Evolutionary conservation across 2,888 invertebrate species (phyloP), one percentile per base, ranked within the genome.

Genomic region (Nomada fabriciana): DNA sequence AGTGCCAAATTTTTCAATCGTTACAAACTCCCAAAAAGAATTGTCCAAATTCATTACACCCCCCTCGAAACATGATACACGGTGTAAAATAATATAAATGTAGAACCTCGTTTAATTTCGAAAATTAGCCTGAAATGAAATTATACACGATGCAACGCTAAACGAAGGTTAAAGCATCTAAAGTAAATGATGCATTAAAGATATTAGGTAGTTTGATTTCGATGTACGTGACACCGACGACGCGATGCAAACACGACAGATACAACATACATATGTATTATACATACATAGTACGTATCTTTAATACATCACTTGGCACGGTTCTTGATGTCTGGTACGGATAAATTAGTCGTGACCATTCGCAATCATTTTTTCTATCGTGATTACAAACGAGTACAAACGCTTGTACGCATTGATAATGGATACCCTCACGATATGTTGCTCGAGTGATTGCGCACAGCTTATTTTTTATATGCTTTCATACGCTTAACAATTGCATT

Each of bases 241-340:
- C 29, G 25, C 68, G 64, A 74, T 77, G 76, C 70, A 61, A 79
- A 65, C 52, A 18, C 55, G 60, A 75, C 72, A 70, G 59, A 68
- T 63, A 71, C 67, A 64, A 29, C 7, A 29, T 29, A 29, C 29
- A 29, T 29, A 29, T 29, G 29, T 7, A 29, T 29, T 7, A 29
- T 29, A 29, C 7, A 7, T 55, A n/a, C 29, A 76, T 20, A 53
- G 64, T 81, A 84, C 18, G 53, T n/a, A 53, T 86, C 77, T 89
- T 88, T 75, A 88, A 88, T 89, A 86, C 84, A 89, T 91, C 90
- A 87, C 90, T 92, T 92, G 91, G 91, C 91, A 91, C 91, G 85
- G 83, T 86, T 88, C 69, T 57, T 85, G 84, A 89, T 80, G 78
- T 90, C 80, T 83, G 81, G 72, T 79, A 73, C 65, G 43, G 36